These are phyloP conservation scores for Harpegnathos saltator DNA, from an alignment of 1,140 invertebrate genomes.

Conservation along the genomic window DNA sequence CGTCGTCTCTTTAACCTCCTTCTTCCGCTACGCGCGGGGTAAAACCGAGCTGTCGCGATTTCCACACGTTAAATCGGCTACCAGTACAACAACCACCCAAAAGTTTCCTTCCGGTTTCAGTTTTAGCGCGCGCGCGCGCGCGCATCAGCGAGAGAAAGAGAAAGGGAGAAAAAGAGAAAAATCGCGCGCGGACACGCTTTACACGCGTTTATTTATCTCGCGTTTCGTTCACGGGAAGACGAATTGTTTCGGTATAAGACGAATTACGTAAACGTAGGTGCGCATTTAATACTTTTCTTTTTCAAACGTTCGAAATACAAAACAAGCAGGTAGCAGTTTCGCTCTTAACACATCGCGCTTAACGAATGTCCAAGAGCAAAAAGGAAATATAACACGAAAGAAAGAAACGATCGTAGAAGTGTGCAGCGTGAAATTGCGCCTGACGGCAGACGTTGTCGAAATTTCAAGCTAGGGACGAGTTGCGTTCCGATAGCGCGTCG, in stretches of 20 bases:
- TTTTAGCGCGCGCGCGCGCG: neutral
- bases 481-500: conserved; percentile 17
- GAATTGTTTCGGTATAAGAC: no score
- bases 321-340: neutral
- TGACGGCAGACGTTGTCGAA: neutral
- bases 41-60: conserved; percentile 46
- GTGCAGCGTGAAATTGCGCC: neutral
- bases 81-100: conserved; percentile 22
- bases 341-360: neutral
- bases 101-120: conserved; percentile 26
- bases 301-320: no score
- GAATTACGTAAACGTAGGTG: no score
- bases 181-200: conserved; percentile 37
- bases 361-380: neutral
- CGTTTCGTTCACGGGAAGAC: neutral
- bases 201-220: neutral
- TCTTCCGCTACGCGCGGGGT: conserved; percentile 5
- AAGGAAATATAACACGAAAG: no score
- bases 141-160: no score
- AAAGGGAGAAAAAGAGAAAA: no score
- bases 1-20: conserved; percentile 10
- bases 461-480: neutral
- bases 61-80: neutral
- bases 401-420: no score
- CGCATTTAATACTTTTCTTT: no score